These are phyloP conservation scores for Musca vetustissima DNA, from an alignment of 1,140 invertebrate genomes.

Conservation along the genomic window DNA sequence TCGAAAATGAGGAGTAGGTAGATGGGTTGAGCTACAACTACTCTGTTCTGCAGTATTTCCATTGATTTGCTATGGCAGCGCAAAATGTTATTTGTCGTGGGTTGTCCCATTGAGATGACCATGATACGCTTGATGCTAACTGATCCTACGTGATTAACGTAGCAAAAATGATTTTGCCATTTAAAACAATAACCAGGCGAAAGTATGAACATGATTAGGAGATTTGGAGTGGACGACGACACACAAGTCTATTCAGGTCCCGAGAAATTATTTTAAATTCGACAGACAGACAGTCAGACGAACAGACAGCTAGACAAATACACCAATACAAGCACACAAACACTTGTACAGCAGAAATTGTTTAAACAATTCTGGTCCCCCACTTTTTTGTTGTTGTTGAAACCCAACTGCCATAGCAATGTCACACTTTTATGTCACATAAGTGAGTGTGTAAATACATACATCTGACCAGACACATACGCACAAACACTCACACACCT, in stretches of 20 bases:
- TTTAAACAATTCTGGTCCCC: slow-evolving; percentile 2
- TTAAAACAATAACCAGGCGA: slow-evolving; percentile 17
- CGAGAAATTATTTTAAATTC: no score
- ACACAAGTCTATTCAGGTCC: background rate
- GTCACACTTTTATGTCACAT: no score
- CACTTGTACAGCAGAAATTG: background rate
- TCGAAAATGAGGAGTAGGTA: no score
- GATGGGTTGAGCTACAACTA: no score
- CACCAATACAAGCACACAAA: background rate
- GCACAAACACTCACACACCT: background rate
- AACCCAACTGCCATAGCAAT: no score
- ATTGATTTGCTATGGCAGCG: no score
- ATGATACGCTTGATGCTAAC: slow-evolving; percentile 20
- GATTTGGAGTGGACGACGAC: background rate
- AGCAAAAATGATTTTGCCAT: slow-evolving; percentile 21
- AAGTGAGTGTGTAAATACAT: no score
- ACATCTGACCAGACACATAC: no score
- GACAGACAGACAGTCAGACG: background rate
- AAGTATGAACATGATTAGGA: background rate
- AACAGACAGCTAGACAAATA: background rate
- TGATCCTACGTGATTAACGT: slow-evolving; percentile 22
- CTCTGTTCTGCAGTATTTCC: no score
- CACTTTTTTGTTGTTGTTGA: no score
- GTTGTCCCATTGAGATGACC: slow-evolving; percentile 8
- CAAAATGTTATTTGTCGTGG: no score